phyloP scores from a whole-genome alignment of 2,888 invertebrate genomes.

The Euproctis similis region DNA sequence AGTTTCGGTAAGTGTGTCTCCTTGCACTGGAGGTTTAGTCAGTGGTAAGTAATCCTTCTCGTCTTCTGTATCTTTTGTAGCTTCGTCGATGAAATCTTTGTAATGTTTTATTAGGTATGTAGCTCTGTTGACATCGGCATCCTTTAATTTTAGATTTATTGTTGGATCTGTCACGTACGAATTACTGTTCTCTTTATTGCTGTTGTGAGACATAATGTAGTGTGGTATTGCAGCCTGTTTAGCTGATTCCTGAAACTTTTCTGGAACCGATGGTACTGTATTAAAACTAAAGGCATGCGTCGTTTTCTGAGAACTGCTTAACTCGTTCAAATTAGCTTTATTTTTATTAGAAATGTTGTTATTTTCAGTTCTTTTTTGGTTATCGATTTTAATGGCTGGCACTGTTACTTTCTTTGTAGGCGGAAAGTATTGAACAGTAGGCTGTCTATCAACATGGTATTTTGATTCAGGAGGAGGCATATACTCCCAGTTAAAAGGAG shows the following conservation, averaged over 20 bases:
- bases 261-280: conserved; percentile 10
- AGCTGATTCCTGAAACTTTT: conserved; percentile 5
- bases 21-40: conserved; percentile 30
- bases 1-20: conserved; percentile 27
- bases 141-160: conserved; percentile 18
- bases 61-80: conserved; percentile 37
- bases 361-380: no score
- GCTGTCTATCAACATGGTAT: conserved; percentile 39
- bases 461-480: conserved; percentile 19
- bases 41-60: conserved; percentile 30
- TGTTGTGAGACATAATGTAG: conserved; percentile 10
- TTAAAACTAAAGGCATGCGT: conserved; percentile 23
- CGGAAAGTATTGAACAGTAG: conserved; percentile 62
- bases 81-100: conserved; percentile 46
- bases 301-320: conserved; percentile 34
- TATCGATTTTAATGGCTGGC: conserved; percentile 49
- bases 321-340: conserved; percentile 34
- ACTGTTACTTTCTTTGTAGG: conserved; percentile 33
- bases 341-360: conserved; percentile 22
- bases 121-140: conserved; percentile 38
- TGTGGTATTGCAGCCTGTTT: conserved; percentile 7
- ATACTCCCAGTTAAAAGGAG: conserved; percentile 13
- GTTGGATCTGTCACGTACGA: conserved; percentile 30
- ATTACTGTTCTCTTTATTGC: conserved; percentile 20
- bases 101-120: conserved; percentile 54